A percentile compares a stretch with the other conserved stretches of the same genome.
These are phyloP conservation scores for Mormyrus iriodes DNA, from an alignment of 2,113 vertebrate genomes.

Conservation along the genomic window DNA sequence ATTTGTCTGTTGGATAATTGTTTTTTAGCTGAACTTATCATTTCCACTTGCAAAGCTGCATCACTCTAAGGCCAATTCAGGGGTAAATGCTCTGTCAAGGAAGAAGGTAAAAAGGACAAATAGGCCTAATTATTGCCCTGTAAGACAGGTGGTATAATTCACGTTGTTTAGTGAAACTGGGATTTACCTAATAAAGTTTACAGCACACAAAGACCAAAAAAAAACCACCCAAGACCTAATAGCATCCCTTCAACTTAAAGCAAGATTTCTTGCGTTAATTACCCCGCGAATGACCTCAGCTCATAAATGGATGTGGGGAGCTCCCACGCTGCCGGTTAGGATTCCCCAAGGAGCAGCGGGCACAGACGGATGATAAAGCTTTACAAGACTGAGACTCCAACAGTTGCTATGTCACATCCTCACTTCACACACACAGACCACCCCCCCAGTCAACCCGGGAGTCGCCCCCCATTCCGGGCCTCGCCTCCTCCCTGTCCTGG, in stretches of 20 bases:
- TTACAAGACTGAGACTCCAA: not conserved
- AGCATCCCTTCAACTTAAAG: not conserved
- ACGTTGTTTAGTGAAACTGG: constrained; percentile 6
- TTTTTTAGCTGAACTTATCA: constrained; percentile 2
- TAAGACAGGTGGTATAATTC: not conserved
- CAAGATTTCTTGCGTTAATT: not conserved
- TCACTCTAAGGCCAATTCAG: not conserved
- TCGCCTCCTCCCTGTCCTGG: too few relatives aligned
- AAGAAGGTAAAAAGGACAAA: not conserved
- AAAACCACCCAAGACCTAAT: not conserved
- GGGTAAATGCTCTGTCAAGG: not conserved
- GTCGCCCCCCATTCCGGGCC: too few relatives aligned
- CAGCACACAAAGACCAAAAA: not conserved
- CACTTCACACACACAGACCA: not conserved
- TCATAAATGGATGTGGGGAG: not conserved
- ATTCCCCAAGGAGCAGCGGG: not conserved
- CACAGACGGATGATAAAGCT: not conserved
- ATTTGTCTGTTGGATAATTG: constrained; percentile 2
- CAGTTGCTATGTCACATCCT: not conserved
- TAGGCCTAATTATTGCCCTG: constrained; percentile 9
- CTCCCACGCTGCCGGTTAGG: not conserved
- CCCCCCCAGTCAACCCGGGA: too few relatives aligned
- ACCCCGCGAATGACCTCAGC: not conserved
- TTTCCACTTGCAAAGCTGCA: constrained; percentile 3
- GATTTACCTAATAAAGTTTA: constrained; percentile 14